Conservation (phyloP, 1,140 invertebrate species). For the Brachionus asplanchnoidis region DNA sequence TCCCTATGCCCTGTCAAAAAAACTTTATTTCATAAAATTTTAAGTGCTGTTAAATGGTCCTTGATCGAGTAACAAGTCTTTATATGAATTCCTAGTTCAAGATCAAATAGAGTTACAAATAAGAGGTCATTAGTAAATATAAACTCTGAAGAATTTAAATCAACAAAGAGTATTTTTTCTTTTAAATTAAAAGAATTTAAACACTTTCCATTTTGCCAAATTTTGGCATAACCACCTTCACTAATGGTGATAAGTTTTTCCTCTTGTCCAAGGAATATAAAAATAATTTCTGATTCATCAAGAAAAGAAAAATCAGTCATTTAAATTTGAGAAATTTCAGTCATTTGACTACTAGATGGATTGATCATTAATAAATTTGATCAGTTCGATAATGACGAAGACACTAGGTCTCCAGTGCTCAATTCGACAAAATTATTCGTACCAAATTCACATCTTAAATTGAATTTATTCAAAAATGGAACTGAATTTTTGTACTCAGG, state of each 20-base stretch:
- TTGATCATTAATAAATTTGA: no score
- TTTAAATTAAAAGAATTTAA: not conserved
- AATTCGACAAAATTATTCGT: no score
- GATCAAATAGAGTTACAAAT: not conserved
- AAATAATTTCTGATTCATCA: not conserved
- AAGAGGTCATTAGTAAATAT: not conserved
- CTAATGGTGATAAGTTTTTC: not conserved
- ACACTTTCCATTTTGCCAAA: not conserved
- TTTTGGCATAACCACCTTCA: not conserved
- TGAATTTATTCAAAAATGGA: no score
- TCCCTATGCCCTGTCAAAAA: not conserved
- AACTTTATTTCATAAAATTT: not conserved
- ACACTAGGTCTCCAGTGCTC: no score
- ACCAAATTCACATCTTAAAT: no score
- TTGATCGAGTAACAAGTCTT: not conserved
- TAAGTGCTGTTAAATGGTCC: not conserved
- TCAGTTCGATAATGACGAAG: no score
- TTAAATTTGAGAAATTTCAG: no score
- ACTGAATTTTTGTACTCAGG: no score
- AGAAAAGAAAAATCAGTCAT: no score
- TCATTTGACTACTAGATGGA: no score
- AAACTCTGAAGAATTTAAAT: not conserved
- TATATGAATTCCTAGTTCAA: not conserved
- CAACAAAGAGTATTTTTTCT: not conserved
- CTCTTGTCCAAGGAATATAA: not conserved